Percentiles rank a stretch among this genome's conserved stretches.
These are phyloP conservation scores for Sebastes minor DNA, from an alignment of 2,797 vertebrate genomes.

Conservation along the genomic window DNA sequence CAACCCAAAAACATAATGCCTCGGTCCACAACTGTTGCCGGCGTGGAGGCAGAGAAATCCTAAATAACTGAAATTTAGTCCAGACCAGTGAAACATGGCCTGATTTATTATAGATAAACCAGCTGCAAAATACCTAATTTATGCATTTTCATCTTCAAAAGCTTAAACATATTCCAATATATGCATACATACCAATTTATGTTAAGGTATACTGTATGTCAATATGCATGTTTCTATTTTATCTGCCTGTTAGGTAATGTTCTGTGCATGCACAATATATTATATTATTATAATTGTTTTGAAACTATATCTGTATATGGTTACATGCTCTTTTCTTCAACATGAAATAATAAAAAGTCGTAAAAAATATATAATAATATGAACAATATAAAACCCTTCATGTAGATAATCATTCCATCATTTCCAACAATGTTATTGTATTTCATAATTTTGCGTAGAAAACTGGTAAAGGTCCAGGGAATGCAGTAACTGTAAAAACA, in stretches of 20 bases:
- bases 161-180: not conserved
- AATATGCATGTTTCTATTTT: too few species aligned
- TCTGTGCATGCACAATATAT: too few species aligned
- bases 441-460: not conserved
- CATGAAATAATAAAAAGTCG: too few species aligned
- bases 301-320: rapidly evolving
- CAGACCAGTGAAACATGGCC: not conserved
- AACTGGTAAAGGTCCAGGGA: not conserved
- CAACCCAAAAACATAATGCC: too few species aligned
- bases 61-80: not conserved
- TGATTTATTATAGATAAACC: not conserved
- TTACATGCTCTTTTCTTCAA: too few species aligned
- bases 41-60: too few species aligned
- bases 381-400: not conserved
- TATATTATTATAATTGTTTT: too few species aligned
- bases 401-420: not conserved
- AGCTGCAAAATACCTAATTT: not conserved
- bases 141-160: not conserved
- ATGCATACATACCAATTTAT: too few species aligned
- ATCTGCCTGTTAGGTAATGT: too few species aligned
- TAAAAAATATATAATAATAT: too few species aligned
- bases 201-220: too few species aligned
- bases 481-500: not conserved
- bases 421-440: not conserved
- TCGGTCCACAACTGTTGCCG: rapidly evolving